These are phyloP conservation scores for Vimba vimba DNA, from an alignment of 2,113 vertebrate species.

Conservation along the genomic window DNA sequence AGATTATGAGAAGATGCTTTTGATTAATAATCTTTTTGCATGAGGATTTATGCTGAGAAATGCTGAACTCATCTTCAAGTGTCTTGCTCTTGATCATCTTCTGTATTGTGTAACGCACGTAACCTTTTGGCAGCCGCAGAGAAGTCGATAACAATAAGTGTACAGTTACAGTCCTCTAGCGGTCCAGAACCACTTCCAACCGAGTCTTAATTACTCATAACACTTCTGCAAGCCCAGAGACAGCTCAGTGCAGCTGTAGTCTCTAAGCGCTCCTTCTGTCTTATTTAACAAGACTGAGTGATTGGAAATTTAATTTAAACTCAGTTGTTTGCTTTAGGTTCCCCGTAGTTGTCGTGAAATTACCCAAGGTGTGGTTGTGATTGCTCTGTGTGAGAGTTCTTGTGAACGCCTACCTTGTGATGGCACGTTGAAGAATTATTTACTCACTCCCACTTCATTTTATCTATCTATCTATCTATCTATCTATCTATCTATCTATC, in stretches of 20 bases:
- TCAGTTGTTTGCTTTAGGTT: conserved; percentile 27
- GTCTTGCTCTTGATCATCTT: conserved; percentile 52
- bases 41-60: conserved; percentile 25
- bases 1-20: conserved; percentile 25
- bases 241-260: conserved; percentile 15
- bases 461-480: no score
- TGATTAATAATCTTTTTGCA: neutral
- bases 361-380: conserved; percentile 11
- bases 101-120: conserved; percentile 46
- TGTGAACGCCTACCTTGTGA: neutral
- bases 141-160: conserved; percentile 55
- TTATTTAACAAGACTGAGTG: conserved; percentile 47
- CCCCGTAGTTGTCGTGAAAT: neutral
- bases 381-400: conserved; percentile 33
- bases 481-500: no score
- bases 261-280: neutral
- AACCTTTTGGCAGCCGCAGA: conserved; percentile 55
- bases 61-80: conserved; percentile 40
- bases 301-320: conserved; percentile 21
- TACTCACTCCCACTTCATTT: neutral
- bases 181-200: conserved; percentile 50
- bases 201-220: conserved; percentile 67
- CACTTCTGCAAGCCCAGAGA: conserved; percentile 46
- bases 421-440: neutral
- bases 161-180: conserved; percentile 57